These are phyloP conservation scores for Gallinago undulata DNA, from an alignment of 2,113 vertebrate species.

Conservation along the genomic window DNA sequence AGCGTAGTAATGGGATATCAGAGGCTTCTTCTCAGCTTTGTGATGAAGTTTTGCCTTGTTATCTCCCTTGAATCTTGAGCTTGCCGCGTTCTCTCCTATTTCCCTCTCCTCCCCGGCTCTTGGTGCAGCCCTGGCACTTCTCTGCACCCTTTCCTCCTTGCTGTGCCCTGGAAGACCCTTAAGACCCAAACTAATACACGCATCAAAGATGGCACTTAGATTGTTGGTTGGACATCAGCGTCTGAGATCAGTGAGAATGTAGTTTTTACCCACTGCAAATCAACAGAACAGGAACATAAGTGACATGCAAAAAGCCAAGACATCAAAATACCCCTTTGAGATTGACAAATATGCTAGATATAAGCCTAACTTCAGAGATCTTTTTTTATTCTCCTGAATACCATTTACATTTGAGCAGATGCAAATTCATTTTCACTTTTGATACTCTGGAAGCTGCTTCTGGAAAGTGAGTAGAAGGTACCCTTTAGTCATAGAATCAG, in stretches of 20 bases:
- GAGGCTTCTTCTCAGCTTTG: neutral
- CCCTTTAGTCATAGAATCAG: neutral
- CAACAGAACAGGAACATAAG: neutral
- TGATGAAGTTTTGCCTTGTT: neutral
- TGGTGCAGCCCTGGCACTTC: neutral
- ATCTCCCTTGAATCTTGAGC: neutral
- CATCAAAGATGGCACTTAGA: accelerated
- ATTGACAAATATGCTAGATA: neutral
- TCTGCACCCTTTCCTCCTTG: neutral
- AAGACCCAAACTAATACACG: neutral
- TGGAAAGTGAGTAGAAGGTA: neutral
- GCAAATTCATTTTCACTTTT: neutral
- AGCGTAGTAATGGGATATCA: neutral
- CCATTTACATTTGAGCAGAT: slow-evolving; percentile 8
- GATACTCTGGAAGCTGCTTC: slow-evolving; percentile 21
- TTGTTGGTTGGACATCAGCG: neutral
- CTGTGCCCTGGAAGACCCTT: neutral
- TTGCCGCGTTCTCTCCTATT: neutral
- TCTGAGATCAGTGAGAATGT: neutral
- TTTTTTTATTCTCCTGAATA: slow-evolving; percentile 3
- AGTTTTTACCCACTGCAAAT: neutral
- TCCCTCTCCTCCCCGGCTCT: neutral
- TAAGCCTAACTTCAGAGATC: neutral
- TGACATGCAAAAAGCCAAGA: neutral
- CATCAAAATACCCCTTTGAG: neutral